A percentile compares a stretch with the other conserved stretches of the same genome.
phyloP scores from a whole-genome alignment of 1,140 invertebrate genomes.

The Coenobita brevimanus region DNA sequence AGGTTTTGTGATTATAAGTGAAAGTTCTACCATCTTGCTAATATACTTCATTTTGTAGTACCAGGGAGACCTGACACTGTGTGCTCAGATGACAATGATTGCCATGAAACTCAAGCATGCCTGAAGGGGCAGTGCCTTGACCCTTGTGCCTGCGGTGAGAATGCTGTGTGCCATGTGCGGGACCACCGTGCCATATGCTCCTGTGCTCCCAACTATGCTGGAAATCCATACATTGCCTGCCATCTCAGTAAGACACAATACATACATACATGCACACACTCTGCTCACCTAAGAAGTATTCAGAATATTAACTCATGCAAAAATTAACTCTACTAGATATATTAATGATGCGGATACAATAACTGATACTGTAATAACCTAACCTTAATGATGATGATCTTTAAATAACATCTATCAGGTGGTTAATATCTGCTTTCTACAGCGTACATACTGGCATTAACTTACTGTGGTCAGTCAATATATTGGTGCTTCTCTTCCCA shows the following conservation, averaged over 20 bases:
- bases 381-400: too few relatives aligned
- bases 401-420: too few relatives aligned
- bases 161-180: constrained; percentile 71
- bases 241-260: constrained; percentile 58
- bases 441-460: neutral
- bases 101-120: constrained; percentile 71
- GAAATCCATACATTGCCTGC: constrained; percentile 71
- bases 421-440: constrained; percentile 9
- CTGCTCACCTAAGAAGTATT: neutral
- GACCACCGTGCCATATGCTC: constrained; percentile 72
- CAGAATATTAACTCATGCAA: neutral
- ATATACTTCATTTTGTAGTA: constrained; percentile 31
- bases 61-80: neutral
- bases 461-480: neutral
- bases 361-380: too few relatives aligned
- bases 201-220: constrained; percentile 72
- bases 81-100: constrained; percentile 70
- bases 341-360: too few relatives aligned
- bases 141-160: constrained; percentile 72
- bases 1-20: constrained; percentile 5
- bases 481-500: neutral
- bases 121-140: constrained; percentile 71
- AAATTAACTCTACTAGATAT: neutral
- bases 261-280: neutral
- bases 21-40: neutral